Percentiles rank a stretch among this genome's conserved stretches.
Evolutionary conservation across 2,888 invertebrate genomes (phyloP).

Genomic region (Lepidonotus clava): DNA sequence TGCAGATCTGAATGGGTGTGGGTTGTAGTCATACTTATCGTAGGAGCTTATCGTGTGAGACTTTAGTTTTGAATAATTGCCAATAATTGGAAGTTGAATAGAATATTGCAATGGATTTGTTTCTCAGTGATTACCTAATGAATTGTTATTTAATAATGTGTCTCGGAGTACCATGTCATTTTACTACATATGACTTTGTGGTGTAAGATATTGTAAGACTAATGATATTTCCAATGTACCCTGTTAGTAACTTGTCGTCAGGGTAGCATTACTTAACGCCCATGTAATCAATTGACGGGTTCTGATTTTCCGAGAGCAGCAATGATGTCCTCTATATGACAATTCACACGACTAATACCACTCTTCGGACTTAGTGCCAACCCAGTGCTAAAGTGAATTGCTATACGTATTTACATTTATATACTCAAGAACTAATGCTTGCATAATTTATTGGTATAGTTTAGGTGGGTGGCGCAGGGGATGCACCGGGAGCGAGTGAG

Average conservation of each 20-base stretch:
- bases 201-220: not conserved
- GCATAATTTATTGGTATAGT: conserved; percentile 18
- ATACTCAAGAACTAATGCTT: conserved; percentile 20
- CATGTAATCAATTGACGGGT: too few relatives aligned
- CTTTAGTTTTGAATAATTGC: not conserved
- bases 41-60: conserved; percentile 26
- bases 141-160: conserved; percentile 28
- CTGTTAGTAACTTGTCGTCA: too few relatives aligned
- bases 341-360: not conserved
- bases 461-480: not conserved
- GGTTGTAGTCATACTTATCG: conserved; percentile 19
- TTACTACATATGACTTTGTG: not conserved
- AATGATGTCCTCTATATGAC: too few relatives aligned
- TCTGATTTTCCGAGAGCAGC: not conserved
- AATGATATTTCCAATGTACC: too few relatives aligned
- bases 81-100: not conserved
- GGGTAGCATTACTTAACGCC: too few relatives aligned
- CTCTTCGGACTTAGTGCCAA: not conserved
- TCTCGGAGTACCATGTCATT: conserved; percentile 18
- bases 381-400: conserved; percentile 26
- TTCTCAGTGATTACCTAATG: not conserved
- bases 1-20: conserved; percentile 24
- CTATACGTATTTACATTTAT: not conserved
- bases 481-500: not conserved
- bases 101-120: not conserved